Percentiles rank a stretch among this genome's conserved stretches.
These are phyloP conservation scores for Spilarctia lutea DNA, from an alignment of 2,888 invertebrate species.

Conservation along the genomic window DNA sequence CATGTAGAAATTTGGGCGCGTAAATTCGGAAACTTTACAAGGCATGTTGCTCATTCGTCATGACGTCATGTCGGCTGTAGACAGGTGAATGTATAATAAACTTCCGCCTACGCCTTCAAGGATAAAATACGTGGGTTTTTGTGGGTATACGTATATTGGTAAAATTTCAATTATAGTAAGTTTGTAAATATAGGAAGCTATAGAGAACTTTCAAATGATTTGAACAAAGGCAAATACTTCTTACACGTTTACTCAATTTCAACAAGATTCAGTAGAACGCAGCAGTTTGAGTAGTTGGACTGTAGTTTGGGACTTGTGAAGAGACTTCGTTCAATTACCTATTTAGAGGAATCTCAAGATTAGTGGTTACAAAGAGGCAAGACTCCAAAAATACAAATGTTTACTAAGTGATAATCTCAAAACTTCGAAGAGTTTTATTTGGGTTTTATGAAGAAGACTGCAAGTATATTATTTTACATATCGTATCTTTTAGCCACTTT, in stretches of 20 bases:
- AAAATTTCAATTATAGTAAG: background rate
- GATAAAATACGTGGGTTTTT: background rate
- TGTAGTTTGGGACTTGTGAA: slow-evolving; percentile 28
- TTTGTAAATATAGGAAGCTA: background rate
- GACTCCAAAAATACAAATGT: background rate
- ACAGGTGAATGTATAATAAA: background rate
- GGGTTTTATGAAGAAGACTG: background rate
- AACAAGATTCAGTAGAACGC: slow-evolving; percentile 37
- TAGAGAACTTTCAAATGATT: slow-evolving; percentile 3
- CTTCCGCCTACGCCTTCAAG: background rate
- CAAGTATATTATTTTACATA: no score
- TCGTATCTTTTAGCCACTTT: no score
- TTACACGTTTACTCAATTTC: slow-evolving; percentile 21
- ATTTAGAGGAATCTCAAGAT: background rate
- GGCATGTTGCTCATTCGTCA: background rate
- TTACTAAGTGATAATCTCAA: background rate
- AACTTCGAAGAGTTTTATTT: background rate
- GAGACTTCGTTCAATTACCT: background rate
- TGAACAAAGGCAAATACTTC: slow-evolving; percentile 21
- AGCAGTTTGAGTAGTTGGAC: slow-evolving; percentile 33
- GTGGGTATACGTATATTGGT: background rate
- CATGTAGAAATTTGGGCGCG: no score
- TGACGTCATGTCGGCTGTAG: background rate
- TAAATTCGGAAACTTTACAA: background rate
- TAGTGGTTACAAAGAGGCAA: background rate